Evolutionary conservation across 2,113 vertebrate genomes (phyloP).

Genomic region (Rhinichthys klamathensis): DNA sequence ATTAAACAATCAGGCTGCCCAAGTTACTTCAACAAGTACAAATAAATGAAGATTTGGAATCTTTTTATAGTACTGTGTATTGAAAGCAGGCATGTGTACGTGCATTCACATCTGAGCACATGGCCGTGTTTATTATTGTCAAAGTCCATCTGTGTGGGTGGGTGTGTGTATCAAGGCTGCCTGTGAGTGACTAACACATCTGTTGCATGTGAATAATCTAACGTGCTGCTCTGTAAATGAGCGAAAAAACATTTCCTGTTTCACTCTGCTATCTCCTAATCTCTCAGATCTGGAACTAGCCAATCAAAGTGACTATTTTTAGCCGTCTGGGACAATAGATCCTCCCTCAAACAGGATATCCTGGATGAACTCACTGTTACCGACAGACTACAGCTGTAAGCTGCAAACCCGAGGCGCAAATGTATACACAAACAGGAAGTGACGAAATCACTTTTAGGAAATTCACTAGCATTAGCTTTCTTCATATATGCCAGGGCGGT

Average conservation of each 20-base stretch:
- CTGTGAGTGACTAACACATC: neutral
- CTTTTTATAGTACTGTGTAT: constrained; percentile 7
- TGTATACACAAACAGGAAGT: constrained; percentile 55
- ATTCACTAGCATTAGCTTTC: neutral
- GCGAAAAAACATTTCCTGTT: constrained; percentile 66
- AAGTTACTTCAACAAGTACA: neutral
- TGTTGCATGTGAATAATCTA: constrained; percentile 43
- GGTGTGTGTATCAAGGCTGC: neutral
- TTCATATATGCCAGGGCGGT: neutral
- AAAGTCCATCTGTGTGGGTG: constrained; percentile 25
- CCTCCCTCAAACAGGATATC: constrained; percentile 73
- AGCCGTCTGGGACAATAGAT: constrained; percentile 69
- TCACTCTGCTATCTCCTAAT: constrained; percentile 51
- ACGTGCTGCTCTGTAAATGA: constrained; percentile 63
- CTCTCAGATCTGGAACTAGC: constrained; percentile 55
- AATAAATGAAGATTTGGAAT: neutral
- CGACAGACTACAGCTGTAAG: constrained; percentile 61
- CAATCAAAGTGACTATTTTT: constrained; percentile 74
- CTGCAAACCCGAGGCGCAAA: constrained; percentile 27
- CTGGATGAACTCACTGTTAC: constrained; percentile 76
- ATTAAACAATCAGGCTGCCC: neutral
- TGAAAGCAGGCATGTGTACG: constrained; percentile 15
- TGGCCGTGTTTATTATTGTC: constrained; percentile 6
- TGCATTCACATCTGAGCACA: constrained; percentile 44
- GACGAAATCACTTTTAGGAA: constrained; percentile 24